Evolutionary conservation across 2,113 vertebrate species (phyloP), one percentile per base, ranked within the genome.

Genomic region (Electrona antarctica): DNA sequence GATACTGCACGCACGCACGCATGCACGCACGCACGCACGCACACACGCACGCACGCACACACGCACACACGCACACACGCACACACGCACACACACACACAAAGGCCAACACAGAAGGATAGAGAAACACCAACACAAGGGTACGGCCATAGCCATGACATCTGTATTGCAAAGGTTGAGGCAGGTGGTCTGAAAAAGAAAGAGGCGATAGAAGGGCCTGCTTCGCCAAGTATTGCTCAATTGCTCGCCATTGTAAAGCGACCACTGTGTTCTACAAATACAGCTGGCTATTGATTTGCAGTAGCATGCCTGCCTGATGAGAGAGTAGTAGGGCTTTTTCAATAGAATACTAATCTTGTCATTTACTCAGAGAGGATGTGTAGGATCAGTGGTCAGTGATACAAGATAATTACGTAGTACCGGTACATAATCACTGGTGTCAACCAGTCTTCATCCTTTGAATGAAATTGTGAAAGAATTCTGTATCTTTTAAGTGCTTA

Each of bases 211-310:
- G 46, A 77, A 69, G 56, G 71, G 56, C 45, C 2, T 9, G 65
- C 64, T 79, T 70, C 14, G 13, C 28, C 28, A 54, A 82, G 64
- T 41, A 7, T 47, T 62, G 69, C 15, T 11, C 76, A 58, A 7
- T 47, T 62, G 69, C 15, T 11, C 76, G 58, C n/a, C 62, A 60
- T 41, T 69, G 69, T 61, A 85, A 67, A 79, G 69, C 69, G 65
- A 64, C 49, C 76, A 76, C 81, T 84, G 84, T 87, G 79, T 83
- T 70, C 77, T 45, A 11, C 33, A 56, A 66, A 86, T 61, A 87
- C 74, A 90, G 87, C 81, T 66, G 60, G 54, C 68, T 77, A 33
- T 73, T 85, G 52, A 74, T 81, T 80, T 60, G 61, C 58, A 72
- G 11, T 60, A 46, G 67, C 67, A 67, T 58, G 60, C 15, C 49